Evolutionary conservation across 1,140 invertebrate genomes (phyloP).

Genomic region (Campoletis sonorensis): DNA sequence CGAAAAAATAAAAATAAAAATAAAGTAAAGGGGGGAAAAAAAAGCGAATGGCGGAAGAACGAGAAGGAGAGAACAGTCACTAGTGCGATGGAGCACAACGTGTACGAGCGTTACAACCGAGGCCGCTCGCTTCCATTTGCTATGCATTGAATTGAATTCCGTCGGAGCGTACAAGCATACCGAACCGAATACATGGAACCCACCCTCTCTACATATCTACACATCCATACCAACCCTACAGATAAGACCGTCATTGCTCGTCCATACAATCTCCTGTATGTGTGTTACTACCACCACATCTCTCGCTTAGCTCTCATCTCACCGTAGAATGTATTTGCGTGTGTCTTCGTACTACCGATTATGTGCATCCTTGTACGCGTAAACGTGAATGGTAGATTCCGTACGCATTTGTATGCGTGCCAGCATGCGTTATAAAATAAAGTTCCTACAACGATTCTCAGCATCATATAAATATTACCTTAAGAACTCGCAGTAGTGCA

Average conservation of each 20-base stretch:
- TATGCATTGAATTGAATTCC: slow-evolving; percentile 73
- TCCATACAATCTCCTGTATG: neutral
- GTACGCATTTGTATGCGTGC: neutral
- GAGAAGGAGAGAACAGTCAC: slow-evolving; percentile 43
- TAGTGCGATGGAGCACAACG: neutral
- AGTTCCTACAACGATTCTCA: neutral
- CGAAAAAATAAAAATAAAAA: slow-evolving; percentile 46
- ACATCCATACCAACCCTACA: neutral
- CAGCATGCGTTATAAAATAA: neutral
- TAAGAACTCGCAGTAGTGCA: slow-evolving; percentile 15
- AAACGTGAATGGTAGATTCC: too few species aligned
- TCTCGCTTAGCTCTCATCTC: neutral
- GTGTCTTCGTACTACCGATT: neutral
- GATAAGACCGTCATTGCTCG: neutral
- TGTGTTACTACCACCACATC: neutral
- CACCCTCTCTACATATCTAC: neutral
- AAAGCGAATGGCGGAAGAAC: slow-evolving; percentile 27
- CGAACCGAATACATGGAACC: neutral
- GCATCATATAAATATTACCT: slow-evolving; percentile 12
- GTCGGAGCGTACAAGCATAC: slow-evolving; percentile 53
- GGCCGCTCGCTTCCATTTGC: slow-evolving; percentile 63
- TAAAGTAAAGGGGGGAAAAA: slow-evolving; percentile 33
- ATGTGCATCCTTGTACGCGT: too few species aligned
- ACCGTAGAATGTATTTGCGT: neutral
- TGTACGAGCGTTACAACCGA: slow-evolving; percentile 57